A percentile compares a stretch with the other conserved stretches of the same genome.
These are phyloP conservation scores for Actinernus sp. DNA, from an alignment of 92 coral and sea anemone genomes.

Conservation along the genomic window DNA sequence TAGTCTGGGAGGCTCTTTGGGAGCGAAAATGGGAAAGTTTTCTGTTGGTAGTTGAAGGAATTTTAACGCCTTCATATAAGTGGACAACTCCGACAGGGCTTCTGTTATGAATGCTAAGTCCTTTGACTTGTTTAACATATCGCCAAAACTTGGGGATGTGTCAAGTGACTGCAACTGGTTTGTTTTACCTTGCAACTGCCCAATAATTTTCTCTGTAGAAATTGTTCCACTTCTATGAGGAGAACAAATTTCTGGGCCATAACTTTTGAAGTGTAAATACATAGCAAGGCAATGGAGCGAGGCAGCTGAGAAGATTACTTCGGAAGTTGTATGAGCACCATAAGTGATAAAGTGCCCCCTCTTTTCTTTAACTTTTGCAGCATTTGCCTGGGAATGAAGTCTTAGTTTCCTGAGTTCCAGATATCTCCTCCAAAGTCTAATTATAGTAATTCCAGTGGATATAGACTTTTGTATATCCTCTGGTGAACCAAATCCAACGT, in stretches of 20 bases:
- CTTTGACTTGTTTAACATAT: neutral
- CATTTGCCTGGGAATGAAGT: constrained; percentile 1
- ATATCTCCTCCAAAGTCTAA: constrained; percentile 2
- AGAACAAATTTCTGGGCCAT: neutral
- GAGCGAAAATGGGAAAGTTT: neutral
- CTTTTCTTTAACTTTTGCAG: neutral
- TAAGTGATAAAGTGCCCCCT: neutral
- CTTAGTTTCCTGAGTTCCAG: neutral
- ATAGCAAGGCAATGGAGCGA: neutral
- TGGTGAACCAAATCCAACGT: neutral
- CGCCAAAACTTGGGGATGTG: neutral
- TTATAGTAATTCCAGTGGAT: neutral
- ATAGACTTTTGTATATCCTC: neutral
- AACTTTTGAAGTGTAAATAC: neutral
- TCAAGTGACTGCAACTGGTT: neutral
- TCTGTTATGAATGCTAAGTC: neutral
- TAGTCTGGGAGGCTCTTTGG: neutral
- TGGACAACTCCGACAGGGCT: neutral
- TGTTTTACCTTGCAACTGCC: neutral
- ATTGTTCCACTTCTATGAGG: neutral
- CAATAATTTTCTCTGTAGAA: neutral
- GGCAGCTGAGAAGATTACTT: neutral
- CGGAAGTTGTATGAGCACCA: neutral
- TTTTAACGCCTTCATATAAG: neutral
- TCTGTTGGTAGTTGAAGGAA: neutral